phyloP scores from a whole-genome alignment of 2,113 vertebrate species.

The Psittacula cyanocephala region DNA sequence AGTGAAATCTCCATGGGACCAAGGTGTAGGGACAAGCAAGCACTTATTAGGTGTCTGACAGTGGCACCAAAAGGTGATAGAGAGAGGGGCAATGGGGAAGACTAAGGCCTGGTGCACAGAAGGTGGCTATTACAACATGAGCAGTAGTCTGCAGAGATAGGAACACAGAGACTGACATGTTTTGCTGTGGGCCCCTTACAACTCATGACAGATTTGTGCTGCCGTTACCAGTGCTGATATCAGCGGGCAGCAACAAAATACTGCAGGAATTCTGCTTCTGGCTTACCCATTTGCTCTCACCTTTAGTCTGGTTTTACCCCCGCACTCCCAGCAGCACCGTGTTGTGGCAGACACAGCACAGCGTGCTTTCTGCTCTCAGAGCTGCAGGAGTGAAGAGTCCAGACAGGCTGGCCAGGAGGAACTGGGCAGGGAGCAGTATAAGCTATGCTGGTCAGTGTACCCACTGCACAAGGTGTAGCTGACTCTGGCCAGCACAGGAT shows the following conservation, averaged over 20 bases:
- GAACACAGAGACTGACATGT: background rate
- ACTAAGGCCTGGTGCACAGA: background rate
- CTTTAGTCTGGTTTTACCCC: background rate
- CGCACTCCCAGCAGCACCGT: fast-evolving
- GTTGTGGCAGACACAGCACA: no score
- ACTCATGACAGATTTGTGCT: background rate
- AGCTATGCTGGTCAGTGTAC: background rate
- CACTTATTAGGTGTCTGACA: background rate
- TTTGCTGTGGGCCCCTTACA: background rate
- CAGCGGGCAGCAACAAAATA: background rate
- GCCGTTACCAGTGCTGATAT: background rate
- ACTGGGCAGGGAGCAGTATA: background rate
- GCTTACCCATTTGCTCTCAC: background rate
- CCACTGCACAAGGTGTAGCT: background rate
- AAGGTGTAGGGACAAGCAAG: background rate
- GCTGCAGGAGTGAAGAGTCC: background rate
- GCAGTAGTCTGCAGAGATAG: background rate
- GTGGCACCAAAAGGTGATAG: background rate
- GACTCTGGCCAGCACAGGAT: background rate
- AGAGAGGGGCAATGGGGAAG: background rate
- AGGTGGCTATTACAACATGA: background rate
- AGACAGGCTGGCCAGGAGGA: background rate
- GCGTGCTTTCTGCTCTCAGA: background rate
- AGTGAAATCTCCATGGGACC: background rate
- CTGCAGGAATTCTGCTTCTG: background rate